Conservation (phyloP, 2,797 vertebrate species). For the Alcedo quadribrachys region DNA sequence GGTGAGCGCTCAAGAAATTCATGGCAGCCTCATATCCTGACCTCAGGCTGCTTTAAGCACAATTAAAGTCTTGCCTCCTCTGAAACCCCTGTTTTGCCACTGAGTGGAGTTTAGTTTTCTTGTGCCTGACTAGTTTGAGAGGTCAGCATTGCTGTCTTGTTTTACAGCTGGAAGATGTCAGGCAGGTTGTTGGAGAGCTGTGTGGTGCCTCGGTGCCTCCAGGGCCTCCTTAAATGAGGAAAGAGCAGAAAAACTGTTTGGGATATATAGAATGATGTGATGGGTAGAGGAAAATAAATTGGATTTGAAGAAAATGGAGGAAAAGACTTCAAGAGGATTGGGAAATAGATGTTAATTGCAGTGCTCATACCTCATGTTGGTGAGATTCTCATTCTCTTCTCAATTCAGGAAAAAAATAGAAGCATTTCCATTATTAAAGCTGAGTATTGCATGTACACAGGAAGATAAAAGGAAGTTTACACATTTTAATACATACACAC, state of each 20-base stretch:
- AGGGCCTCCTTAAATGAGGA: background rate
- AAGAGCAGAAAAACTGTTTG: background rate
- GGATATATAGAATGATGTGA: accelerated
- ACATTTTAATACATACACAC: background rate
- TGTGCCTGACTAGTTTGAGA: background rate
- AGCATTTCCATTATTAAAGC: background rate
- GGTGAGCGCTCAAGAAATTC: background rate
- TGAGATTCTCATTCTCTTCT: background rate
- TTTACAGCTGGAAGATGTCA: background rate
- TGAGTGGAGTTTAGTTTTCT: background rate
- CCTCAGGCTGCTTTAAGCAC: background rate
- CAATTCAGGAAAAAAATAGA: background rate
- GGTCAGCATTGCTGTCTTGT: background rate
- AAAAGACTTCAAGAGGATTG: background rate
- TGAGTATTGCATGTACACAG: background rate
- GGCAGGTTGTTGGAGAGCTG: background rate
- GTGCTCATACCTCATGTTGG: background rate
- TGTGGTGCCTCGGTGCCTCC: background rate
- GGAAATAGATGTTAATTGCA: background rate
- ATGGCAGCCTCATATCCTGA: background rate
- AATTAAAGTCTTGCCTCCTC: background rate
- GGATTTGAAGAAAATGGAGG: background rate
- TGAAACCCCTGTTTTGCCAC: background rate
- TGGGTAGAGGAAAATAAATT: background rate
- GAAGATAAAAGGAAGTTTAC: background rate